Evolutionary conservation across 2,797 vertebrate genomes (phyloP), one percentile per base, ranked within the genome.

Genomic region (Channa striata): DNA sequence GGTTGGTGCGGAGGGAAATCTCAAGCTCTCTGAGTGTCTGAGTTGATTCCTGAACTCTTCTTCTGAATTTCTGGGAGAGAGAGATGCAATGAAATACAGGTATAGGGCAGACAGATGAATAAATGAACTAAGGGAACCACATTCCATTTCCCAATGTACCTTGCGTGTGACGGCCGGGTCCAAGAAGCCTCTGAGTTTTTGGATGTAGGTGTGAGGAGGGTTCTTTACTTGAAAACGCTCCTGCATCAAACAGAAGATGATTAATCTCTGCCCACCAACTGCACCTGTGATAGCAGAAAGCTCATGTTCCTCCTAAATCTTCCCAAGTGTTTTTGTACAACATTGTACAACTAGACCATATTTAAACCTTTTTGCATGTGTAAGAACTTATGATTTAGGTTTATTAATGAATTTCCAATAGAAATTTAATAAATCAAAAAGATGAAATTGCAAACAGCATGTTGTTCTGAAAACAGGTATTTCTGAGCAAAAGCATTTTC

Each of bases 181-280:
- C 14, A 99, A 93, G 85, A 97, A 99, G 49, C 97, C 96, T 90
- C 96, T 95, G 50, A 99, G 81, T 85, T 99, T 99, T 87, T 97
- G 97, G 85, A 99, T 98, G 72, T 99, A 99, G 0, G 98, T 97
- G 68, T 99, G 97, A 0, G 98, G 98, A 66, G 98, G 98, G 67
- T 99, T 99, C 93, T 99, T 99, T 87, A 98, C 98, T 87, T 99
- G 97, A 82, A 99, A 99, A 34, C 97, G 92, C 85, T 99, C 98
- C 97, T 99, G 83, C 43, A 87, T 48, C 25, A 80, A 34, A 59
- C 34, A 39, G 14, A 50, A 7, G 21, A 4, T 20, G 4, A 60
- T 40, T 16, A 23, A 4, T 60, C 12, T 17, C 11, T 9, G 0
- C 23, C 33, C 39, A 62, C 23, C 65, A 21, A 16, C 3, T 44